Conservation (phyloP, 2,113 vertebrate genomes). For the Pandion haliaetus region DNA sequence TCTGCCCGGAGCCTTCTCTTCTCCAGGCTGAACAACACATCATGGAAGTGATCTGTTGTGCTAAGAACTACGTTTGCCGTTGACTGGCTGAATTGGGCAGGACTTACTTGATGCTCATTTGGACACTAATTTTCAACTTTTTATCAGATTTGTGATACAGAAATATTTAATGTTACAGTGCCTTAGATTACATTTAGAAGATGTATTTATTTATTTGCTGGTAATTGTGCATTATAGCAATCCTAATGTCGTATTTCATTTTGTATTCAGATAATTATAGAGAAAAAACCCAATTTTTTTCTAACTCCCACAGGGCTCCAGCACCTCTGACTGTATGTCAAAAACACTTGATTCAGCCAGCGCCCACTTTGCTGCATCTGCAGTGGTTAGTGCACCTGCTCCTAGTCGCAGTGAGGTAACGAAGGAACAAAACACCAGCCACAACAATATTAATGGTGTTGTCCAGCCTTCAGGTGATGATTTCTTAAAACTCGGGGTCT, state of each 20-base stretch:
- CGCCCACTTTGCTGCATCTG: slow-evolving; percentile 92
- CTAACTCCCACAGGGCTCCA: slow-evolving; percentile 69
- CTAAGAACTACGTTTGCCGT: neutral
- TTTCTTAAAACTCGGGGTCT: neutral
- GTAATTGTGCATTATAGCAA: neutral
- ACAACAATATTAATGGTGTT: slow-evolving; percentile 82
- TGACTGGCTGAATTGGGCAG: neutral
- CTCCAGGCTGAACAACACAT: accelerated
- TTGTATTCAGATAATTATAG: neutral
- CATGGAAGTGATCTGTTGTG: accelerated
- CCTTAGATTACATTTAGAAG: neutral
- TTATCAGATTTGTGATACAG: neutral
- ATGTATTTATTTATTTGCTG: neutral
- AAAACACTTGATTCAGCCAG: slow-evolving; percentile 92
- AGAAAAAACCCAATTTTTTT: neutral
- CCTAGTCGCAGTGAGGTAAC: slow-evolving; percentile 72
- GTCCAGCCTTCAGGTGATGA: slow-evolving; percentile 83
- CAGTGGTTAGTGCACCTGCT: slow-evolving; percentile 84
- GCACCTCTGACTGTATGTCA: slow-evolving; percentile 81
- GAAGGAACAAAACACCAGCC: slow-evolving; percentile 79
- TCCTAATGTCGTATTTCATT: accelerated
- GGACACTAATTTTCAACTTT: accelerated
- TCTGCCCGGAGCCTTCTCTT: accelerated
- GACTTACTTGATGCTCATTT: neutral
- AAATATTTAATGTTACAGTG: accelerated